These are phyloP conservation scores for Pelosia muscerda DNA, from an alignment of 2,888 invertebrate species.

Conservation along the genomic window DNA sequence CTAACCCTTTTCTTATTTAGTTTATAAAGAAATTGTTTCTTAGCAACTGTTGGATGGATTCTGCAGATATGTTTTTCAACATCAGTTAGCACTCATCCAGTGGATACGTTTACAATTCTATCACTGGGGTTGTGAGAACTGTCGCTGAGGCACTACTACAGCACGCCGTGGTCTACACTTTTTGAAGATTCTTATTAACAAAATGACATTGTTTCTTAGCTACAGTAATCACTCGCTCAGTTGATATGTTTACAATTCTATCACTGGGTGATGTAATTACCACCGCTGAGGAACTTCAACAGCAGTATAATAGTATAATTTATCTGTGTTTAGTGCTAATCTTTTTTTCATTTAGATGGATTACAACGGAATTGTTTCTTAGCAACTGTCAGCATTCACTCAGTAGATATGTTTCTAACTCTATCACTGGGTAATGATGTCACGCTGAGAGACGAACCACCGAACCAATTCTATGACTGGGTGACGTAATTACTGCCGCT, in stretches of 20 bases:
- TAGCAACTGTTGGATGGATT: no score
- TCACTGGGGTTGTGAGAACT: conserved; percentile 50
- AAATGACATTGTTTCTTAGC: conserved; percentile 35
- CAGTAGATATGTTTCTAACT: no score
- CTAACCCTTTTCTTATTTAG: no score
- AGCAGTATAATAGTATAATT: no score
- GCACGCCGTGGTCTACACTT: conserved; percentile 29
- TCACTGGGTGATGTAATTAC: conserved; percentile 42
- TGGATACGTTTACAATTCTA: conserved; percentile 40
- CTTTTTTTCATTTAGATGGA: no score
- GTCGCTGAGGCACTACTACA: conserved; percentile 19
- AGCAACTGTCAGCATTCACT: conserved; percentile 25
- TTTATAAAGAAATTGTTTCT: no score
- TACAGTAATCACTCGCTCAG: conserved; percentile 32
- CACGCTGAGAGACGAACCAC: no score
- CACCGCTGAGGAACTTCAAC: background rate
- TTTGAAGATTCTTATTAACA: conserved; percentile 37
- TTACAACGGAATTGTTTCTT: no score
- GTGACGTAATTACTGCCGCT: no score
- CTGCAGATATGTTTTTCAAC: conserved; percentile 22
- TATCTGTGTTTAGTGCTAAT: no score
- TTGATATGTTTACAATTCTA: conserved; percentile 33
- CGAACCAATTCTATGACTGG: no score
- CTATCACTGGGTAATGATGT: no score
- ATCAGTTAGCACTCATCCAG: conserved; percentile 35